A percentile compares a stretch with the other conserved stretches of the same genome.
Evolutionary conservation across 2,113 vertebrate genomes (phyloP).

Genomic region (Actinemys pallida): DNA sequence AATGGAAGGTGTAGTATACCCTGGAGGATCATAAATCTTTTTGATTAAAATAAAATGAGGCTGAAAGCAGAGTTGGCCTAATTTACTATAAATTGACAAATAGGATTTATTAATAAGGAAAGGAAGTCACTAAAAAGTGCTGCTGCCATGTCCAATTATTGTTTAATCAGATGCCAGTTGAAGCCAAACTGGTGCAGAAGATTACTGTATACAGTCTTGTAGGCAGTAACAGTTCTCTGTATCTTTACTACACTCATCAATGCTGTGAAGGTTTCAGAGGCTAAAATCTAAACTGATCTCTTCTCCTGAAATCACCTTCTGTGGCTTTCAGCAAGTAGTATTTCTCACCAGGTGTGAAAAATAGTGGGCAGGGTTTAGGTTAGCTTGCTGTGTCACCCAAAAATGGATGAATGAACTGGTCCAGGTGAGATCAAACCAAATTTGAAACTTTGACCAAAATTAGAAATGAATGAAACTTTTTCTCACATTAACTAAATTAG

Average conservation of each 20-base stretch:
- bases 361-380: not conserved
- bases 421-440: not conserved
- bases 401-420: not conserved
- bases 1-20: constrained; percentile 51
- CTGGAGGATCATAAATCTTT: constrained; percentile 63
- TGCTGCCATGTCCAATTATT: constrained; percentile 52
- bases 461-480: not conserved
- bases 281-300: not conserved
- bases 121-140: constrained; percentile 68
- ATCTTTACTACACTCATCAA: not conserved
- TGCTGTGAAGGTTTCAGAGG: not conserved
- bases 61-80: constrained; percentile 61
- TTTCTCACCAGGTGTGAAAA: not conserved
- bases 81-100: constrained; percentile 64
- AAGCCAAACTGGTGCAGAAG: constrained; percentile 28
- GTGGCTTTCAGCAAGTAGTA: not conserved
- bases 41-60: constrained; percentile 74
- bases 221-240: not conserved
- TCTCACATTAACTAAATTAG: not conserved
- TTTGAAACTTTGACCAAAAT: not conserved
- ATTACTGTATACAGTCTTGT: not conserved
- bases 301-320: not conserved
- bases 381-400: not conserved
- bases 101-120: constrained; percentile 76
- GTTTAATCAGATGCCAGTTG: constrained; percentile 45